Evolutionary conservation across 2,113 vertebrate genomes (phyloP).

Genomic region (Orientallactaga bullata): DNA sequence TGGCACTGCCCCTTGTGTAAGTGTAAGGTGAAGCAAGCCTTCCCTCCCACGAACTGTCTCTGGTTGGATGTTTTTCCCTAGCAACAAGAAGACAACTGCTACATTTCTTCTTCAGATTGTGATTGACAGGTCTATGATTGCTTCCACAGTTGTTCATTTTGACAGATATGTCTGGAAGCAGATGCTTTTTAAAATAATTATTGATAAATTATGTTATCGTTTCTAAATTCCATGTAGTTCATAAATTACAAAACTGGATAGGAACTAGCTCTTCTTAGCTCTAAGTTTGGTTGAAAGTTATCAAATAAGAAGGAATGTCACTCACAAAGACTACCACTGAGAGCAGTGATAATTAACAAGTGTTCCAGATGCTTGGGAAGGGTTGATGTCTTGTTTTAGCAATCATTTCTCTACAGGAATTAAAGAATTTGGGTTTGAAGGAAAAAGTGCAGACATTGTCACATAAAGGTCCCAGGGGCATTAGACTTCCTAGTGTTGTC

Average conservation of each 20-base stretch:
- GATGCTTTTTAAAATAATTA: constrained; percentile 32
- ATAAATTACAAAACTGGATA: neutral
- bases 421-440: neutral
- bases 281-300: constrained; percentile 33
- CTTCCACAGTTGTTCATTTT: neutral
- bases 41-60: too few relatives aligned
- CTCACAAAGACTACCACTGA: neutral
- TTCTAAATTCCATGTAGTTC: neutral
- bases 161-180: neutral
- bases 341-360: neutral
- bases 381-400: neutral
- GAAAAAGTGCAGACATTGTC: neutral
- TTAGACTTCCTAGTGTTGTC: neutral
- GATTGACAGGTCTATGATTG: neutral
- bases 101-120: neutral
- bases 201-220: constrained; percentile 27
- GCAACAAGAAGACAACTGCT: too few relatives aligned
- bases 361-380: neutral
- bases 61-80: too few relatives aligned
- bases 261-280: neutral
- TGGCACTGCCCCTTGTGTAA: too few relatives aligned
- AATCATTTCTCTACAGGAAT: neutral
- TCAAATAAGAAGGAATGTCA: neutral
- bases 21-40: too few relatives aligned
- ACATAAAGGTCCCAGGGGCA: neutral